A percentile compares a stretch with the other conserved stretches of the same genome.
Conservation (phyloP, 2,113 vertebrate species). For the Protobothrops flavoviridis region DNA sequence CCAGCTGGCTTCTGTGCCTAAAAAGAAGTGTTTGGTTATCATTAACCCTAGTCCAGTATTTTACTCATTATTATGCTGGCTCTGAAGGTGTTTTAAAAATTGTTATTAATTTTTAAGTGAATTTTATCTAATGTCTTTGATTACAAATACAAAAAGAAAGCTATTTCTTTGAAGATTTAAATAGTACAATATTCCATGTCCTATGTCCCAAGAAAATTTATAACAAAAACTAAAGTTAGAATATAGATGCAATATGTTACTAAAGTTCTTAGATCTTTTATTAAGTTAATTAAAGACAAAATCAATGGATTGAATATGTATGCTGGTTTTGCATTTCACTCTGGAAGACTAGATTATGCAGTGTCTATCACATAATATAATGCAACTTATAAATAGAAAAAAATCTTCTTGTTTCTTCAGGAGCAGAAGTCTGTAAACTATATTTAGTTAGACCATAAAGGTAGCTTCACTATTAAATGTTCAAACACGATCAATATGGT, state of each 20-base stretch:
- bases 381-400: background rate
- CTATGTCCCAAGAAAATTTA: background rate
- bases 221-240: background rate
- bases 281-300: background rate
- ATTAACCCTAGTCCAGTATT: background rate
- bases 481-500: background rate
- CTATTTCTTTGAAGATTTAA: constrained; percentile 31
- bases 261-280: background rate
- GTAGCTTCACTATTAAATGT: background rate
- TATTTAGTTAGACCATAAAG: background rate
- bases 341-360: background rate
- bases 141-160: constrained; percentile 20
- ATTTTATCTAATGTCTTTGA: constrained; percentile 51
- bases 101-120: constrained; percentile 58
- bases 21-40: background rate
- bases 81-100: background rate
- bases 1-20: background rate
- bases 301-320: background rate
- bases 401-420: background rate
- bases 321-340: background rate
- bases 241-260: background rate
- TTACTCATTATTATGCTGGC: background rate
- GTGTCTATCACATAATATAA: background rate
- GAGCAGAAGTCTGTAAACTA: background rate
- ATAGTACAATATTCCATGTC: constrained; percentile 11